Evolutionary conservation across 2,113 vertebrate genomes (phyloP), one percentile per base, ranked within the genome.

Genomic region (Ranitomeya variabilis): DNA sequence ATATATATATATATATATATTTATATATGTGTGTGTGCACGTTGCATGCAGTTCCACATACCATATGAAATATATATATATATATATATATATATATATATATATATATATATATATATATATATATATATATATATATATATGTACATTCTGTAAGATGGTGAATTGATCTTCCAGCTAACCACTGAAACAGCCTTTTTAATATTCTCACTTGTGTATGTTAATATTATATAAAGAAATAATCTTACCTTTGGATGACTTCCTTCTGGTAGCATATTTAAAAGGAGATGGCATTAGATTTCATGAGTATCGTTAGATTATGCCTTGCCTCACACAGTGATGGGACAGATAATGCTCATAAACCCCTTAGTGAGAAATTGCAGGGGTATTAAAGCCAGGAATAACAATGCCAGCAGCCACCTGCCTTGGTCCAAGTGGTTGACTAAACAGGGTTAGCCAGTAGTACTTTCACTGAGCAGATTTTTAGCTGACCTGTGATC

Each of bases 401-500:
- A 90, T 91, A 78, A 85, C 60, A 14, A 59, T 77, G 76, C 87
- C 93, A 91, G 64, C 87, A 91, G 57, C 23, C 86, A 91, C 87
- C 87, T 89, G 90, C 90, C 91, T 90, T 81, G 81, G 71, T 83
- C 80, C 79, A 91, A 79, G 86, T 90, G 92, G 89, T 88, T 93
- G 91, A 91, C 91, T 93, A 92, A 93, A 79, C 14, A 37, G 57
- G 79, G 45, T 90, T 80, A 92, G 93, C 92, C 60, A 90, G 80
- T 91, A 91, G 86, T 91, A 9, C 74, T 90, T 92, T 92, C 92
- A 89, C 92, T 91, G 90, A 84, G 83, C 90, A 92, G 90, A 76
- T 90, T 83, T 87, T 90, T 83, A 92, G 90, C 89, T 92, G 94
- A 93, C 91, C 89, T 92, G 91, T 77, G 73, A 90, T 91, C 90